Base-by-base conservation (phyloP, 2,797 vertebrate genomes). In the Lates japonicus region DNA sequence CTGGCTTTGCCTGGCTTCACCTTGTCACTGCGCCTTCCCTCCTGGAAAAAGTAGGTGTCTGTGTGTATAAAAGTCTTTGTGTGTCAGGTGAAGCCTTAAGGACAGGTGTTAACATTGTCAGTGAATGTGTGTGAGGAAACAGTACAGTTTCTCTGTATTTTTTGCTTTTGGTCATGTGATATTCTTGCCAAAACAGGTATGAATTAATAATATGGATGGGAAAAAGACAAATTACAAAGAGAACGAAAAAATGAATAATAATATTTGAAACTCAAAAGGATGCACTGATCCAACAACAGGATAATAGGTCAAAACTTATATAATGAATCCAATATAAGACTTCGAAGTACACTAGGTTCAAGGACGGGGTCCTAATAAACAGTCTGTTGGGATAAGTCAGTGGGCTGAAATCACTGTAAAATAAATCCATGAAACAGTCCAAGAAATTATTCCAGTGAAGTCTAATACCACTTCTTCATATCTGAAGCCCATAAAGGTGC, bases 1-100 rank as follows among this genome's bases (percentile, higher is more conserved):
- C 71, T 99, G 98, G 98, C 95, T 99, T 55, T 99, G 98, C 87
- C 95, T 99, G 70, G 99, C 94, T 99, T 81, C 98, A 99, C 93
- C 97, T 99, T 0, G 98, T 99, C 86, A 97, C 97, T 2, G 92
- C 96, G 98, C 95, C 99, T 54, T 97, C 98, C 29, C 88, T 97
- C 33, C 82, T 99, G 70, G 98, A 99, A 94, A 99, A 99, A 96
- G 98, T 98, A 92, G 81, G 94, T 78, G 39, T 41, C 71, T 73
- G 13, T 74, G 17, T 74, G 41, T 70, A n/a, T n/a, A n/a, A n/a
- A n/a, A 39, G 22, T 70, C 7, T 69, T 9, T 74, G 22, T 78
- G 25, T 76, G 61, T 54, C 14, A 55, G 33, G 11, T 67, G 52
- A 63, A 9, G 13, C 44, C 31, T 3, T 17, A 62, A 52, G 10